Base-by-base conservation (phyloP, 1,140 invertebrate genomes). In the Phortica variegata region DNA sequence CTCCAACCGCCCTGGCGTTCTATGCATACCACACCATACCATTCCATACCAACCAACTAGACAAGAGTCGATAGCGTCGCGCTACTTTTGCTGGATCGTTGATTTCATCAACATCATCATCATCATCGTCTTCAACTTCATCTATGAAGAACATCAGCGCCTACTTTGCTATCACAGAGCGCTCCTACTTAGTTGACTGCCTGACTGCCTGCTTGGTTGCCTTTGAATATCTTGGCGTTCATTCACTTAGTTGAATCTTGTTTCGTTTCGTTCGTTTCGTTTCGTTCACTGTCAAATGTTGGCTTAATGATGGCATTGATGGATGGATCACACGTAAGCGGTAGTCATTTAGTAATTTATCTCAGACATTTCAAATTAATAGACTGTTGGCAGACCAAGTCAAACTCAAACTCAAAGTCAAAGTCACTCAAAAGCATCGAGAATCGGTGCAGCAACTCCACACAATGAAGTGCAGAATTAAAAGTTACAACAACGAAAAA, bases 261-360 rank as follows among this genome's bases (percentile, higher is more conserved):
- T 45, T 56, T 53, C 45, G 38, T 29, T 26, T 47, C 56, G 36
- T 26, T 47, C 56, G 36, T 32, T 49, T 58, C 56, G 52, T 59
- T 56, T 51, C 49, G 44, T 58, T 56, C 52, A 54, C 63, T 68
- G 63, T 68, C 63, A 68, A 68, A 68, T 63, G 63, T 60, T 63
- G 50, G 60, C 63, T 68, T 68, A 68, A 68, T 68, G 63, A 68
- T 68, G 63, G 63, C 63, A 68, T 63, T 68, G 63, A 68, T 68
- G 63, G 63, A 68, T 68, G 63, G 63, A 68, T 68, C 63, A 68
- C 63, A 68, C 63, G 63, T 66, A 66, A 66, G 63, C 63, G 63
- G 49, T 51, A 66, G 63, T 68, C 63, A 60, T 68, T 66, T 66
- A 60, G 63, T 66, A 66, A 66, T 66, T 66, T 66, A 66, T 66